Evolutionary conservation across 1,140 invertebrate genomes (phyloP), one percentile per base, ranked within the genome.

Genomic region (Drosophila burlai): DNA sequence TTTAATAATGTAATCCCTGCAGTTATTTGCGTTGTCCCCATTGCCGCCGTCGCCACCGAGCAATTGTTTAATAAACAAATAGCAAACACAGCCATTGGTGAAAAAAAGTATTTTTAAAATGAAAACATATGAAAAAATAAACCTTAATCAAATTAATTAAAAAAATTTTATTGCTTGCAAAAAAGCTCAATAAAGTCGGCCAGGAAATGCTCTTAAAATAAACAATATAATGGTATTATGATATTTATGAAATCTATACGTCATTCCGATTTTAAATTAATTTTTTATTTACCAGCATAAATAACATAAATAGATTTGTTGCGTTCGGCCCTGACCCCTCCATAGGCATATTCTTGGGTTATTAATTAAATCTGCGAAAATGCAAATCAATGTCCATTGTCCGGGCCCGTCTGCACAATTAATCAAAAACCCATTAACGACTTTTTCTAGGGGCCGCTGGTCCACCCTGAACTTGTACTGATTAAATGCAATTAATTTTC

Each of bases 401-500:
- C 65, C 54, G 21, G 26, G 16, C 54, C 36, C 61, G 55, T 73
- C 57, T 50, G 68, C 57, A 60, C 68, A 59, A 80, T 80, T 80
- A 80, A 79, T 80, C 76, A 80, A 80, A 80, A 80, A 66, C 77
- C 58, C 76, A 80, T 80, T 80, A 80, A 80, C 57, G 76, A 80
- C 61, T 73, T 73, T 73, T 73, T 74, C 55, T 24, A 66, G 29
- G 26, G 21, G 36, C 45, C 18, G 4, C 29, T 54, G 52, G 61
- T 24, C 52, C 61, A 55, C 72, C 71, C 62, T 49, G 72, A 76
- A 45, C 54, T 57, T 68, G 67, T 66, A 66, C 78, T 77, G 80
- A 82, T 82, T 82, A 82, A 82, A 81, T 82, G 80, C 80, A 82
- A 82, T 82, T 82, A 82, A 82, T 82, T 82, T 81, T 77, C 63